A percentile compares a stretch with the other conserved stretches of the same genome.
phyloP scores from a whole-genome alignment of 2,113 vertebrate genomes.

The Ahaetulla prasina region DNA sequence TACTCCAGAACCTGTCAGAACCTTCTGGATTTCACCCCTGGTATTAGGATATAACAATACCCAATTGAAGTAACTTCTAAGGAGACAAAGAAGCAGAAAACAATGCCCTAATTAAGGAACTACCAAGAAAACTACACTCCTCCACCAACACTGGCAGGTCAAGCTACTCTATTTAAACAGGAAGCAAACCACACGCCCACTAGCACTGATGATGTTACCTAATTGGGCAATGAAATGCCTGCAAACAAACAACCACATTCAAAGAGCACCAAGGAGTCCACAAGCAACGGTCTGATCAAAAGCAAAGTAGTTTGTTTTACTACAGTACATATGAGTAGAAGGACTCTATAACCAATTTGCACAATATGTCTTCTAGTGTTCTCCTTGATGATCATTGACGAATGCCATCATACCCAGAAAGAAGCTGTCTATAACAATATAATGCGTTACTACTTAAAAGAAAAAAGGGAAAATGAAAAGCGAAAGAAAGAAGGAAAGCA shows the following conservation, averaged over 20 bases:
- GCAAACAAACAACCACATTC: background rate
- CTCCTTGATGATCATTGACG: slow-evolving; percentile 90
- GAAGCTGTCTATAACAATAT: slow-evolving; percentile 90
- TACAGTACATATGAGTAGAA: background rate
- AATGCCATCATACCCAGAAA: slow-evolving; percentile 96
- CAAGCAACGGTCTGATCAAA: background rate
- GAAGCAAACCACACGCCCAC: background rate
- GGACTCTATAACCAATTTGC: slow-evolving; percentile 19
- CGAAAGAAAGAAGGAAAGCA: slow-evolving; percentile 73
- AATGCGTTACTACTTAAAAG: slow-evolving; percentile 87
- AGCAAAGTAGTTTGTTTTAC: background rate
- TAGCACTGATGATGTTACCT: background rate
- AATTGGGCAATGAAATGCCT: background rate
- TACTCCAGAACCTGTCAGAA: no score
- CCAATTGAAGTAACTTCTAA: background rate
- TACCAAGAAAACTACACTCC: background rate
- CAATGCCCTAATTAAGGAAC: background rate
- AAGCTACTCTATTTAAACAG: background rate
- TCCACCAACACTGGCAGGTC: background rate
- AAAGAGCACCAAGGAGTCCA: background rate
- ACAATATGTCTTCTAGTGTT: slow-evolving; percentile 72
- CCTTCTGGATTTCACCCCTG: no score
- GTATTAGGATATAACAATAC: no score
- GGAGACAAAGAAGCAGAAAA: background rate
- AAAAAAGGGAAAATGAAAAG: slow-evolving; percentile 77